These are phyloP conservation scores for Monoplex corrugatus DNA, from an alignment of 2,888 invertebrate species.

Conservation along the genomic window DNA sequence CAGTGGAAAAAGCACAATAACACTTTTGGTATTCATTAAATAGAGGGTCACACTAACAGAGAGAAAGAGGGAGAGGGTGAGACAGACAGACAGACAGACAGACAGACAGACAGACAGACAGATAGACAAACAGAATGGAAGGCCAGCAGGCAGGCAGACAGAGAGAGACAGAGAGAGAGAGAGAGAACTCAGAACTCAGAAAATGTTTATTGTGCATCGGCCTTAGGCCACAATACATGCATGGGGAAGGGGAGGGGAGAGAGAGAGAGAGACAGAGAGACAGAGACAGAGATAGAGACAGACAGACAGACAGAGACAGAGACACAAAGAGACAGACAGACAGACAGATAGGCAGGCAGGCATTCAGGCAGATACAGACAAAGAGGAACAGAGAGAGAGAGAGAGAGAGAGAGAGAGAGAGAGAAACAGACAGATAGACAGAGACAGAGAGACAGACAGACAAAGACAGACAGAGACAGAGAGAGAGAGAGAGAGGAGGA, in stretches of 20 bases:
- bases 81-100: background rate
- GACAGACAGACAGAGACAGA: background rate
- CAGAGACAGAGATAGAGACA: background rate
- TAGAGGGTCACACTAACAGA: too few relatives aligned
- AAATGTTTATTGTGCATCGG: too few relatives aligned
- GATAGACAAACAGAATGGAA: background rate
- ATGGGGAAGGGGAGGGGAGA: too few relatives aligned
- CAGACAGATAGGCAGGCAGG: background rate
- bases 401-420: background rate
- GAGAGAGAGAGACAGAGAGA: background rate
- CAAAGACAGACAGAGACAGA: too few relatives aligned
- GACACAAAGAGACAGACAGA: background rate
- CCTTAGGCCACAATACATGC: too few relatives aligned
- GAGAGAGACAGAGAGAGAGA: slow-evolving; percentile 8
- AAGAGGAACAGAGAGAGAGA: background rate
- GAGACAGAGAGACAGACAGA: too few relatives aligned
- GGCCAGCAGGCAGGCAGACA: background rate
- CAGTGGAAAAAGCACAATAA: too few relatives aligned
- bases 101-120: background rate
- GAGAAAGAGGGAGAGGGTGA: too few relatives aligned
- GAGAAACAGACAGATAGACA: background rate
- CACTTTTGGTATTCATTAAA: too few relatives aligned
- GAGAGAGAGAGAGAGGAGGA: too few relatives aligned
- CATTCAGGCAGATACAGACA: background rate
- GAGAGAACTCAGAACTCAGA: too few relatives aligned